Evolutionary conservation across 92 coral and sea anemone species (phyloP), one percentile per base, ranked within the genome.

Genomic region (Parazoanthus darwini): DNA sequence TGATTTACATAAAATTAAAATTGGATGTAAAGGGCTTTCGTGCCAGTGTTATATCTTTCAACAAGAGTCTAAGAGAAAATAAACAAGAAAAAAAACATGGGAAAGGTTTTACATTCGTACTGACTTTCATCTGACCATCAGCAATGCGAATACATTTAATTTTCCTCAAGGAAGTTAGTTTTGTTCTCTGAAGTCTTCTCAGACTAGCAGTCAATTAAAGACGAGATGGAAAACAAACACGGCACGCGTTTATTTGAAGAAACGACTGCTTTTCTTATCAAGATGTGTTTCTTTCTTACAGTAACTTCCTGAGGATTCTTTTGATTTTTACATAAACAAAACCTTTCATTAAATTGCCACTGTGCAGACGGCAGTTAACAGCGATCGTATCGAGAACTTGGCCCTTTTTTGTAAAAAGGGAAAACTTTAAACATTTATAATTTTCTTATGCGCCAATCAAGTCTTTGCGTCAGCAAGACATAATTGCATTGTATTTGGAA

Each of bases 1-100:
- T 82, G 51, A 87, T 88, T 88, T 76, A 90, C 89, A 79, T 82
- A 65, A 88, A 88, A 79, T 91, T 85, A 89, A 91, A 82, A 77
- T 65, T 48, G 26, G 81, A 74, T 76, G 65, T 65, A 86, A 88
- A 75, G 43, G 87, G 86, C 58, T 85, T 81, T 85, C 79, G 82
- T 51, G 80, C 11, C 71, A 72, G 86, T 51, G 56, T 85, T 85
- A 29, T 88, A 72, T 88, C 80, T 85, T 89, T 91, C 87, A 86
- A 48, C 85, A 89, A 85, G 91, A 79, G 91, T 88, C 78, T 79
- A 9, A 90, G 76, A 43, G 42, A 46, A 37, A 72, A 79, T 70
- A 79, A 29, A 38, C 67, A 33, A 42, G 43, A 91, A 85, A 85
- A 29, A 58, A 74, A 85, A 43, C 71, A 80, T 70, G 88, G 39